These are phyloP conservation scores for Epirrhoe alternata DNA, from an alignment of 2,888 invertebrate species.

Conservation along the genomic window DNA sequence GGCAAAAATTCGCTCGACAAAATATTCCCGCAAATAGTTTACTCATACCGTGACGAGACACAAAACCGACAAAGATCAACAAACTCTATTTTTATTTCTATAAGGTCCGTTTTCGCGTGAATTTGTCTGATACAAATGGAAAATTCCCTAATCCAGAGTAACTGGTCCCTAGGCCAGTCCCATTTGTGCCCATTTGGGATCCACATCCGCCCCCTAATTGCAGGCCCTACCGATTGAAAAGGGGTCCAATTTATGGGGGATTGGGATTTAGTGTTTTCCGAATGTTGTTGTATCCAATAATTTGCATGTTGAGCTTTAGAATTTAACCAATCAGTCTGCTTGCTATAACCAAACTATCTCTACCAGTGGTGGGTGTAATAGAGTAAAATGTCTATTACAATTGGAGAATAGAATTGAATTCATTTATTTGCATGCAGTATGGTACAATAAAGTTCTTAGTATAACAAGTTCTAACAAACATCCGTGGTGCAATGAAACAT, in stretches of 20 bases:
- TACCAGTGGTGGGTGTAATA: no score
- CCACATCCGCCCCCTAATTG: conserved; percentile 59
- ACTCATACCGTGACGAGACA: no score
- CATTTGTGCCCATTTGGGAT: conserved; percentile 58
- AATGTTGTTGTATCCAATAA: conserved; percentile 41
- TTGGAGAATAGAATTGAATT: no score
- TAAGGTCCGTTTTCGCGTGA: conserved; percentile 8
- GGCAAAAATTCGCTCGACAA: no score
- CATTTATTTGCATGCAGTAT: no score
- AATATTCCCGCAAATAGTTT: no score
- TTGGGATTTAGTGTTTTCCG: conserved; percentile 48
- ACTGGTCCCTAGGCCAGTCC: conserved; percentile 43
- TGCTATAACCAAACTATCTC: no score
- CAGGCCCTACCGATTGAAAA: conserved; percentile 52
- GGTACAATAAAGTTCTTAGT: no score
- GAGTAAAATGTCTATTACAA: no score
- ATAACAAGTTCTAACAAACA: no score
- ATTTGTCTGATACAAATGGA: conserved; percentile 31
- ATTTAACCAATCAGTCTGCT: neutral
- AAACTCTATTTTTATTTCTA: neutral
- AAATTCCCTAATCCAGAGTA: conserved; percentile 46
- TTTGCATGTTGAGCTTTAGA: conserved; percentile 30
- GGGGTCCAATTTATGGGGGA: conserved; percentile 54
- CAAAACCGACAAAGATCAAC: neutral
- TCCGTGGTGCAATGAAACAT: no score